Evolutionary conservation across 2,797 vertebrate species (phyloP), one percentile per base, ranked within the genome.

Genomic region (Oryzias dopingdopingensis): DNA sequence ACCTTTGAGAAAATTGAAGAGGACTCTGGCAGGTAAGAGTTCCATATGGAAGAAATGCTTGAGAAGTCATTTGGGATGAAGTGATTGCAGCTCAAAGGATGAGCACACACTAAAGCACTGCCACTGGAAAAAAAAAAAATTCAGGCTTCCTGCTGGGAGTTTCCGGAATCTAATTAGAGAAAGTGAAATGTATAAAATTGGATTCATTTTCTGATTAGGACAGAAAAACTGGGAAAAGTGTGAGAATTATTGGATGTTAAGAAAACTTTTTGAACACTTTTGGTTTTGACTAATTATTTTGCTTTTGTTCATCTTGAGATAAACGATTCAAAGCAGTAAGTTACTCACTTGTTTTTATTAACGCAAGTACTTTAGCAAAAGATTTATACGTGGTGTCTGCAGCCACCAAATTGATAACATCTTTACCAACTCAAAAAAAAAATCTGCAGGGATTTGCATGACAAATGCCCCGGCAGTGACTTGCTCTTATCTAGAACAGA

Each of bases 1-100:
- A 94, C 95, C 0, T 96, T 97, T 74, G 94, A 97, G 85, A 94
- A 91, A 84, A 96, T 97, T 1, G 95, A 97, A 73, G 92, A 95
- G 52, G 94, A 94, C 53, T 94, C 93, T 54, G 93, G 95, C 79
- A 91, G 95, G 95, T 97, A 86, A 88, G 74, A 48, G 56, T 66
- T 60, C 54, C 77, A 62, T 67, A 55, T 74, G 72, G 70, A 60
- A 32, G 22, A 3, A 59, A 56, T 14, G 52, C 49, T 29, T 55
- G 41, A 61, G 72, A 55, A 26, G 14, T 14, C 54, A 47, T 67
- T 71, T 58, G 49, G 53, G 61, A 57, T 42, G n/a, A 70, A 56
- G 41, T 17, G 54, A 66, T 49, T 16, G 1, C 47, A 53, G n/a
- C 12, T 41, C 26, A 59, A 67, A 73, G 42, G 7, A 37, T 57